Base-by-base conservation (phyloP, 2,888 invertebrate genomes). In the Cartodere bifasciata region DNA sequence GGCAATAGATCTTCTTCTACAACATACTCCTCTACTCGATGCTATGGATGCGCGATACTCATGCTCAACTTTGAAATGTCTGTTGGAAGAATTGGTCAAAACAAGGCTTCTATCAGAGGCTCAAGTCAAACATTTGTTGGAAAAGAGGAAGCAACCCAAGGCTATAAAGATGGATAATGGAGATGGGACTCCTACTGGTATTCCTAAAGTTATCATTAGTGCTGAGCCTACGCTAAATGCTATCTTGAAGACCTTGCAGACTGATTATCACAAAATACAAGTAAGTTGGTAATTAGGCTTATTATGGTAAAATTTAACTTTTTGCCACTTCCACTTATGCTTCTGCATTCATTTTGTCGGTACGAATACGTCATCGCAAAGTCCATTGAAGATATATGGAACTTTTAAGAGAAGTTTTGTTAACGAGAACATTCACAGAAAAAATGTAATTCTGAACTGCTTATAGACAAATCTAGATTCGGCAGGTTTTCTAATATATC, bases 201-300 rank as follows among this genome's bases (percentile, higher is more conserved):
- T 84, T 20, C 79, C 81, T 1, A 74, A 72, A 48, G 80, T 83
- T 29, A 81, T 86, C 28, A 77, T 85, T 36, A 70, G 85, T 42
- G 91, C 91, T 1, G 91, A 92, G 55, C 82, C 86, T 5, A 90
- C 92, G 4, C 64, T 92, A 7, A 76, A 81, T 15, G 85, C 87
- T 7, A 84, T 94, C 42, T 66, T 94, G 7, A 92, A 90, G 62
- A 88, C 91, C 1, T 65, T 94, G 43, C 85, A 85, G 47, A 79
- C 88, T 1, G 90, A 91, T 54, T 83, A 82, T 52, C 78, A 80
- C 38, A 91, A 91, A 67, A 87, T 85, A 38, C 72, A 72, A 52
- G 63, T 62, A 47, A 34, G 25, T 23, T n/a, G n/a, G n/a, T n/a
- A n/a, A n/a, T n/a, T n/a, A n/a, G n/a, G n/a, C n/a, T n/a, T n/a